Conservation (phyloP, 2,797 vertebrate species). For the Malurus leucopterus region DNA sequence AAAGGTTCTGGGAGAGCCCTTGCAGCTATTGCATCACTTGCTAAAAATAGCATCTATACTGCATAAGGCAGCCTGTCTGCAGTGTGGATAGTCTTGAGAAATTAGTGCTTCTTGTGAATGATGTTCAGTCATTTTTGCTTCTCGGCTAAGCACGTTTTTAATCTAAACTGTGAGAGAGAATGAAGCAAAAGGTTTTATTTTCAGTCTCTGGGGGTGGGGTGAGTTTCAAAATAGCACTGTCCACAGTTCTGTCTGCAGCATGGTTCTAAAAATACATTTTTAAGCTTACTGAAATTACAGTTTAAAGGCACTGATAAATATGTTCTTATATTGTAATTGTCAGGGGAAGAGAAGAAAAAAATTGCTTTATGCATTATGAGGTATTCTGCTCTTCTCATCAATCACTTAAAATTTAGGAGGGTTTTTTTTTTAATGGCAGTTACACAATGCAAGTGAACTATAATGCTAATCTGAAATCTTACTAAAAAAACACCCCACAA, state of each 20-base stretch:
- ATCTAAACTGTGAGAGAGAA: constrained; percentile 13
- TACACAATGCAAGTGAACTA: not conserved
- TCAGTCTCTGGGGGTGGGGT: not conserved
- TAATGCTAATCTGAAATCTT: constrained; percentile 15
- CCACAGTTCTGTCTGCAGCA: constrained; percentile 14
- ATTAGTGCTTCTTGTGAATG: constrained; percentile 37
- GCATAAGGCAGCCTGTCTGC: constrained; percentile 41
- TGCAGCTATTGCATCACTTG: constrained; percentile 53
- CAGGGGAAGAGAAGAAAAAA: not conserved
- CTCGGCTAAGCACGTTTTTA: not conserved
- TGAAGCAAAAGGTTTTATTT: constrained; percentile 23
- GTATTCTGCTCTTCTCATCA: not conserved
- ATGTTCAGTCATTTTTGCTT: constrained; percentile 5
- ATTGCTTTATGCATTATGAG: not conserved
- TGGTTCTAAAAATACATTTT: constrained; percentile 47
- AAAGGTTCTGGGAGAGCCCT: constrained; percentile 52
- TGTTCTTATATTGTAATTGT: constrained; percentile 20
- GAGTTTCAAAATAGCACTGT: constrained; percentile 24
- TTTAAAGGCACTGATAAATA: constrained; percentile 26
- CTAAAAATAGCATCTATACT: constrained; percentile 48
- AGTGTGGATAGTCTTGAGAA: constrained; percentile 32
- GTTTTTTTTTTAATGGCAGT: not conserved
- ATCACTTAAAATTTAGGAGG: not conserved
- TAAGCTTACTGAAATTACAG: not conserved
- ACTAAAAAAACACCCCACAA: not conserved